Conservation (phyloP, 2,113 vertebrate genomes). For the Mungos mungo region DNA sequence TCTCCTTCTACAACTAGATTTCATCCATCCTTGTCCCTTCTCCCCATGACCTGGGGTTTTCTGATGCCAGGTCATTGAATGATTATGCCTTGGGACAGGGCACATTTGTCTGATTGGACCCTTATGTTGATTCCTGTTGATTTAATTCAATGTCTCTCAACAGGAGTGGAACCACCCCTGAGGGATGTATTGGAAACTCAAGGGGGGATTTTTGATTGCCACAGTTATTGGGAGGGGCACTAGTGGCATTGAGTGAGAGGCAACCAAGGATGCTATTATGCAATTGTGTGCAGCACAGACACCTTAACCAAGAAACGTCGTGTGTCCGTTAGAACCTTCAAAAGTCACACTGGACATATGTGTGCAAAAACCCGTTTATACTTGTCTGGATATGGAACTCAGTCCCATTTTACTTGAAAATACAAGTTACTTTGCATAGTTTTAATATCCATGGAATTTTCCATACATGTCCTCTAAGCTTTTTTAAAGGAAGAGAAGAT, state of each 20-base stretch:
- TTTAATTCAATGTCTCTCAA: background rate
- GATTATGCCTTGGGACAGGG: background rate
- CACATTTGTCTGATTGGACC: background rate
- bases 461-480: background rate
- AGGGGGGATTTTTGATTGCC: background rate
- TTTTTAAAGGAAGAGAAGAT: conserved; percentile 32
- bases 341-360: background rate
- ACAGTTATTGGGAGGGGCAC: background rate
- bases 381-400: background rate
- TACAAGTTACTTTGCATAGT: background rate
- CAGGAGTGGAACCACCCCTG: background rate
- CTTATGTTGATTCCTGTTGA: background rate
- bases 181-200: background rate
- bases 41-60: background rate
- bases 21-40: background rate
- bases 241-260: background rate
- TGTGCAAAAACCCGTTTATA: background rate
- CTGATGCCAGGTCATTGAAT: background rate
- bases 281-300: background rate
- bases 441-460: conserved; percentile 33
- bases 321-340: background rate
- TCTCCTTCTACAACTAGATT: background rate
- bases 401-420: conserved; percentile 12
- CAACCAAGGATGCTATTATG: background rate
- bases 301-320: background rate